Evolutionary conservation across 2,888 invertebrate species (phyloP).

Genomic region (Xanthia togata): DNA sequence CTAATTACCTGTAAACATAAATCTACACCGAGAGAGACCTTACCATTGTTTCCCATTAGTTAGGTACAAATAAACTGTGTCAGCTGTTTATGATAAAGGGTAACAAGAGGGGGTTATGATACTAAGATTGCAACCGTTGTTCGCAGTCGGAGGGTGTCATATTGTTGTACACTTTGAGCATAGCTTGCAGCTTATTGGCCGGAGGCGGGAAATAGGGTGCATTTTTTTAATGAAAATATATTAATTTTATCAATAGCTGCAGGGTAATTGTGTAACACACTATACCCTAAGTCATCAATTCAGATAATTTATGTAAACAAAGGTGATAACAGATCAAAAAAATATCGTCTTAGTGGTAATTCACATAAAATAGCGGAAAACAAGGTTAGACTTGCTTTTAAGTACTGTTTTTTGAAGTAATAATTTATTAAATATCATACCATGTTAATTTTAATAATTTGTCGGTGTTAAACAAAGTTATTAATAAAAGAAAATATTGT

Average conservation of each 20-base stretch:
- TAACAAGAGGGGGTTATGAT: conserved; percentile 33
- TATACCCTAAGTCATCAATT: too few species aligned
- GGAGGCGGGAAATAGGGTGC: not conserved
- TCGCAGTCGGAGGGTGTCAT: conserved; percentile 30
- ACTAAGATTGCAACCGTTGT: conserved; percentile 41
- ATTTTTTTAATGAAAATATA: not conserved
- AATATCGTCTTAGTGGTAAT: too few species aligned
- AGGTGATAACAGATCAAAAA: too few species aligned
- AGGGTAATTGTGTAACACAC: too few species aligned
- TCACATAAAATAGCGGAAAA: too few species aligned
- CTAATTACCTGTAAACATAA: not conserved
- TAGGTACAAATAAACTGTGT: conserved; percentile 44
- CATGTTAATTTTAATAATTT: too few species aligned
- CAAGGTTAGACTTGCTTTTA: too few species aligned
- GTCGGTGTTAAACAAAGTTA: too few species aligned
- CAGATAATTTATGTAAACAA: too few species aligned
- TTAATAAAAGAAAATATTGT: too few species aligned
- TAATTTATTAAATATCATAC: too few species aligned
- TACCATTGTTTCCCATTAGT: conserved; percentile 2
- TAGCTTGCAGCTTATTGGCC: conserved; percentile 15
- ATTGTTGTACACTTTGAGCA: conserved; percentile 51
- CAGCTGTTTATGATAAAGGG: conserved; percentile 53
- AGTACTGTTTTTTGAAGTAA: too few species aligned
- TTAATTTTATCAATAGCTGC: not conserved
- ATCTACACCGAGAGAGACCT: not conserved